phyloP scores from a whole-genome alignment of 2,113 vertebrate genomes.

The Vulpes ferrilata region DNA sequence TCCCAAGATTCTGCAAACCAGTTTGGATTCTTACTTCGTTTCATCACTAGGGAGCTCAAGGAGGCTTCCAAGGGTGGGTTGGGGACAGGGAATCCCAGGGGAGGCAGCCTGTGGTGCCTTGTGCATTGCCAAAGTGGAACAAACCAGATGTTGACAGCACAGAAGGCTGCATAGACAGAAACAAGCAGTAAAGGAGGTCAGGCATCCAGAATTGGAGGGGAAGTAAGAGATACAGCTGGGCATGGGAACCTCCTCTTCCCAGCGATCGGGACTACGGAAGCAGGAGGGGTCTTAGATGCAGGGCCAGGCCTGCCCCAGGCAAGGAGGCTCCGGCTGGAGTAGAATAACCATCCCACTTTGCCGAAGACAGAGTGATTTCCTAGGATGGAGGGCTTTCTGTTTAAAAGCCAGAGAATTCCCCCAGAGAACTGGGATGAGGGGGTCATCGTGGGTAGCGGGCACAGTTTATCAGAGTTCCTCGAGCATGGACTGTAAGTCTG shows the following conservation, averaged over 20 bases:
- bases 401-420: not conserved
- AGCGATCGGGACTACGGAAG: not conserved
- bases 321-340: too few relatives aligned
- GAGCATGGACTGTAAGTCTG: not conserved
- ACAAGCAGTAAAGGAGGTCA: not conserved
- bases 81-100: not conserved
- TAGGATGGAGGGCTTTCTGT: not conserved
- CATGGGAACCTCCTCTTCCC: not conserved
- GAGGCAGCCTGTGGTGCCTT: rapidly evolving
- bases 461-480: not conserved
- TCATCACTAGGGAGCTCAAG: not conserved
- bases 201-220: not conserved
- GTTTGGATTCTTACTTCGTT: not conserved
- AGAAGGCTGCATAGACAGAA: not conserved
- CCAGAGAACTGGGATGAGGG: not conserved
- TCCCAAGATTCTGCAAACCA: not conserved
- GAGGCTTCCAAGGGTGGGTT: not conserved
- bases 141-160: not conserved
- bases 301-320: not conserved
- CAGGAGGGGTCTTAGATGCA: rapidly evolving
- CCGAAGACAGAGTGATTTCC: not conserved
- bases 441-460: not conserved
- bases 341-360: not conserved
- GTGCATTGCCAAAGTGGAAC: not conserved
- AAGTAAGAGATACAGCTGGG: not conserved